These are phyloP conservation scores for Ips typographus DNA, from an alignment of 1,140 invertebrate species.

Conservation along the genomic window DNA sequence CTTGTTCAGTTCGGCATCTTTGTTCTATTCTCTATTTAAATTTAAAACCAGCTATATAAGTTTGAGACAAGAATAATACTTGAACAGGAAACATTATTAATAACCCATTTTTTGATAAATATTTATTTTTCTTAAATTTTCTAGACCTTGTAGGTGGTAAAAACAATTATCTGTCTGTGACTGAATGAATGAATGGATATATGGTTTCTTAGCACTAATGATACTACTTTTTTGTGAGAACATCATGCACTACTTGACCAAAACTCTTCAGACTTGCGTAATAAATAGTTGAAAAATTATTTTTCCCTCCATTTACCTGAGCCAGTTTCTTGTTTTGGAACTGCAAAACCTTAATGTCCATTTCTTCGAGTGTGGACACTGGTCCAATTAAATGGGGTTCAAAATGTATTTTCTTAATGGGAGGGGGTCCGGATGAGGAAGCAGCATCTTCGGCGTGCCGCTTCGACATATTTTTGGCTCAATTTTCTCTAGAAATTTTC, in stretches of 20 bases:
- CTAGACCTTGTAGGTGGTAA: too few relatives aligned
- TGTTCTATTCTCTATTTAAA: constrained; percentile 78
- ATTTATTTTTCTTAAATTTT: too few relatives aligned
- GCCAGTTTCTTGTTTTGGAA: constrained; percentile 97
- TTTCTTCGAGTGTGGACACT: constrained; percentile 92
- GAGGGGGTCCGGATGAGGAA: constrained; percentile 61
- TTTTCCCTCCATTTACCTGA: constrained; percentile 61
- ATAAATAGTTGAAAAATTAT: too few relatives aligned
- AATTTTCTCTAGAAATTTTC: too few relatives aligned
- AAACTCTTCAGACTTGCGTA: too few relatives aligned
- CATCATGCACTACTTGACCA: too few relatives aligned
- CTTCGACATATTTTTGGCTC: constrained; percentile 45
- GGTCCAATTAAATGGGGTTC: constrained; percentile 90
- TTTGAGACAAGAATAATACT: background rate
- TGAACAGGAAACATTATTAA: constrained; percentile 1
- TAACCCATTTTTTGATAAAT: background rate
- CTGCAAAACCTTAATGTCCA: constrained; percentile 95
- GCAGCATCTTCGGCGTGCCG: constrained; percentile 47
- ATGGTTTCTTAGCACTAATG: too few relatives aligned
- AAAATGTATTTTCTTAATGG: constrained; percentile 91
- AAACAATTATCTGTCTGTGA: too few relatives aligned
- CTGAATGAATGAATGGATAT: too few relatives aligned
- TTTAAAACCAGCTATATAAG: background rate
- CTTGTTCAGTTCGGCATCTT: constrained; percentile 83
- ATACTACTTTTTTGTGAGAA: too few relatives aligned